Base-by-base conservation (phyloP, 2,888 invertebrate genomes). In the Drosophila paramelanica region DNA sequence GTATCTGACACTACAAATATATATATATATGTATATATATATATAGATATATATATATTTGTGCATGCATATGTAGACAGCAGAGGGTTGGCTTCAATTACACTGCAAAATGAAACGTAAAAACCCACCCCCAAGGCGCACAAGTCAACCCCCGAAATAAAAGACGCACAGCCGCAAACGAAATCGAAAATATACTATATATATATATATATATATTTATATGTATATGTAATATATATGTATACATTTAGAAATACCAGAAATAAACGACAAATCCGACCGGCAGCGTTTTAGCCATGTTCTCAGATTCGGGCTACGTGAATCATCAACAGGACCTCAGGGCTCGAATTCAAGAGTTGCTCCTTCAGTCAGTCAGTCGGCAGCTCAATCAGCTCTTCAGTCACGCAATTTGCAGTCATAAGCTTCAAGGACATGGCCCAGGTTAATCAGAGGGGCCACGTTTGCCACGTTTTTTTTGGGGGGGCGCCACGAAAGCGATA, bases 51-150 rank as follows among this genome's bases (percentile, higher is more conserved):
- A 8, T 27, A 2, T 27, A 25, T 33, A 38, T 58, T 23, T 46
- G 13, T 47, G 59, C 66, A 43, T 52, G 42, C 36, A 33, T 7
- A 13, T n/a, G 38, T 13, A 39, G 14, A 41, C 17, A 46, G 41
- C 42, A 73, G 84, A 76, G 84, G 89, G 89, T 89, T 81, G 84
- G 81, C 72, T 88, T 69, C 72, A 83, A 76, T 86, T 79, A 75
- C 74, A 61, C 50, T 60, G 65, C 58, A 65, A 58, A 76, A 72
- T 50, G 49, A 55, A 56, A 61, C 17, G 25, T 49, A 36, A 65
- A 77, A 84, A 85, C 85, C 67, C 83, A 88, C 83, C 88, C 83
- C 67, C 75, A 67, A 57, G 25, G 11, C 11, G 36, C 46, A 49
- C 43, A 75, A 83, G 87, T 80, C 84, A 84, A 84, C 89, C 87